These are phyloP conservation scores for Eupithecia subfuscata DNA, from an alignment of 2,888 invertebrate species.

Conservation along the genomic window DNA sequence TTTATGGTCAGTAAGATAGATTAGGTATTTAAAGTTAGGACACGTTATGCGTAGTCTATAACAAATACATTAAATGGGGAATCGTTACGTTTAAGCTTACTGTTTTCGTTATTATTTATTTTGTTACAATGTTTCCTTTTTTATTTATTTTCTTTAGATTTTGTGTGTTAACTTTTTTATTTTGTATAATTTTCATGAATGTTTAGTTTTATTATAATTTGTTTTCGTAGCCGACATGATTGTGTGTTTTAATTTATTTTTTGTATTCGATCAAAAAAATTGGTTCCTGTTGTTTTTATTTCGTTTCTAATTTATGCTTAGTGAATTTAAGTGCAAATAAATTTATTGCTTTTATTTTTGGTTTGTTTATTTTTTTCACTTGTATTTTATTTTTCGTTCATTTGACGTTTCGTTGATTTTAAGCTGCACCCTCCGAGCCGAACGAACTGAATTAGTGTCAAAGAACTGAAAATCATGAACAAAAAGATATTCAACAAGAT, in stretches of 20 bases:
- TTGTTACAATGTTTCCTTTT: conserved; percentile 75
- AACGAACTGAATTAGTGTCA: background rate
- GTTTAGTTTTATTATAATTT: conserved; percentile 56
- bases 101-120: conserved; percentile 79
- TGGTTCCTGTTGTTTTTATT: conserved; percentile 84
- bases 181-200: conserved; percentile 49
- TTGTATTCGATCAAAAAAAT: conserved; percentile 58
- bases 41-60: conserved; percentile 42
- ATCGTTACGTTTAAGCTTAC: conserved; percentile 82
- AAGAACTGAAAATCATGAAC: no score
- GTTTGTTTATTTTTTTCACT: conserved; percentile 57
- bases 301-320: conserved; percentile 79
- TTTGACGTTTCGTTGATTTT: background rate
- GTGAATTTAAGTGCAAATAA: conserved; percentile 76
- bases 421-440: background rate
- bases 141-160: conserved; percentile 60
- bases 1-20: conserved; percentile 23
- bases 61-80: conserved; percentile 70
- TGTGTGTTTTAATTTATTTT: conserved; percentile 55
- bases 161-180: conserved; percentile 63
- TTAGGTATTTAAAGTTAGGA: conserved; percentile 18
- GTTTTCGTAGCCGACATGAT: conserved; percentile 56
- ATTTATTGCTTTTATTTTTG: conserved; percentile 79
- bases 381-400: background rate
- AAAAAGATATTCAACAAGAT: no score